Percentiles rank a stretch among this genome's conserved stretches.
phyloP scores from a whole-genome alignment of 2,113 vertebrate genomes.

The Ondatra zibethicus region DNA sequence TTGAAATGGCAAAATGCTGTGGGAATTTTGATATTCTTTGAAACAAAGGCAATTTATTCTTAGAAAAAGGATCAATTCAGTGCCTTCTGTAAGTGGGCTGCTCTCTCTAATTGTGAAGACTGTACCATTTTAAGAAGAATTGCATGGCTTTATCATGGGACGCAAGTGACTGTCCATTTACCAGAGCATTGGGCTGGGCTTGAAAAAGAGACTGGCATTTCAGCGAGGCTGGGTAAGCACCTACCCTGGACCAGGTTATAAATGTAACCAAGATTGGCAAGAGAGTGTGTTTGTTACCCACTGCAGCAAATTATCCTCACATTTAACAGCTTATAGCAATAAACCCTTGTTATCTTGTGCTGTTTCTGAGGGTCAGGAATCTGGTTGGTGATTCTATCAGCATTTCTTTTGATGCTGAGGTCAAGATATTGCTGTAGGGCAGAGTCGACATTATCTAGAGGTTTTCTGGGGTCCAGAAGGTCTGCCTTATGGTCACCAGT shows the following conservation, averaged over 20 bases:
- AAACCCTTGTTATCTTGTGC: not conserved
- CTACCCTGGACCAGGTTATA: not conserved
- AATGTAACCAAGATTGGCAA: not conserved
- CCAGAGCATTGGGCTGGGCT: not conserved
- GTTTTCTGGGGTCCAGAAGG: not conserved
- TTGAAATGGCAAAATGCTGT: constrained; percentile 19
- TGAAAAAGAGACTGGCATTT: not conserved
- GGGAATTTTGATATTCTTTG: constrained; percentile 6
- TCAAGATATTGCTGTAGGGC: not conserved
- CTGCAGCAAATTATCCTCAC: not conserved
- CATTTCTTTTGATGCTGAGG: not conserved
- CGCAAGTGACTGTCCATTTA: not conserved
- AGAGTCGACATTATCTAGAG: not conserved
- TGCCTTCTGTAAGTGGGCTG: not conserved
- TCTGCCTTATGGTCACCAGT: not conserved
- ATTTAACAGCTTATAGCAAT: not conserved
- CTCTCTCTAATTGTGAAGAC: not conserved
- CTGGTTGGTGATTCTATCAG: not conserved
- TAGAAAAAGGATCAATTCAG: constrained; percentile 11
- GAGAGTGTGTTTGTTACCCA: not conserved
- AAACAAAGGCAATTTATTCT: constrained; percentile 51
- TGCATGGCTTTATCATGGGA: not conserved
- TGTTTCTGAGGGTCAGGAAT: not conserved
- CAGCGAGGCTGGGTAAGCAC: not conserved
- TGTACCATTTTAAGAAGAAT: not conserved